A percentile compares a stretch with the other conserved stretches of the same genome.
These are phyloP conservation scores for Steatocranus sp. DNA, from an alignment of 2,797 vertebrate genomes.

Conservation along the genomic window DNA sequence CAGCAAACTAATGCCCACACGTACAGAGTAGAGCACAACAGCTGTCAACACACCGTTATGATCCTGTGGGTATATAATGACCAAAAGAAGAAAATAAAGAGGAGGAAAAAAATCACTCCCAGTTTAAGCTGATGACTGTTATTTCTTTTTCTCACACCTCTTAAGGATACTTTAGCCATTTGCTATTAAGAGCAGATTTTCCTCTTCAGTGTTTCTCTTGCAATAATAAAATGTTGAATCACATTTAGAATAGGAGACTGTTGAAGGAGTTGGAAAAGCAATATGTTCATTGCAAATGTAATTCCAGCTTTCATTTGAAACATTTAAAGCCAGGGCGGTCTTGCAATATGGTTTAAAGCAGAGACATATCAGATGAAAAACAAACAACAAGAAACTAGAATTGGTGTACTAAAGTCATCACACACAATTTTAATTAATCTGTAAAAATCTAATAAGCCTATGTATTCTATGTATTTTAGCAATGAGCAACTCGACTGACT, in stretches of 20 bases:
- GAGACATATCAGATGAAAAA: not conserved
- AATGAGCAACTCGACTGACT: not conserved
- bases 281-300: not conserved
- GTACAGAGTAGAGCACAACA: constrained; percentile 40
- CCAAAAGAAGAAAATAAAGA: not conserved
- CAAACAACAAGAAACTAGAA: not conserved
- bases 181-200: not conserved
- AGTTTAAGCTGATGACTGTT: constrained; percentile 23
- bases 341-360: not conserved
- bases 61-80: constrained; percentile 44
- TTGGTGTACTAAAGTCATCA: not conserved
- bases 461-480: not conserved
- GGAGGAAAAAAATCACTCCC: not conserved
- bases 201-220: not conserved
- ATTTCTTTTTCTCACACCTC: constrained; percentile 28
- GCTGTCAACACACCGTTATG: constrained; percentile 56
- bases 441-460: not conserved
- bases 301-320: not conserved
- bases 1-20: constrained; percentile 62
- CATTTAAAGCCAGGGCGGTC: not conserved
- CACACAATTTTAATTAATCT: not conserved
- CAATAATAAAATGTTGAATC: constrained; percentile 11
- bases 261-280: not conserved
- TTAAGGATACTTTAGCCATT: constrained; percentile 19
- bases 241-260: not conserved